phyloP scores from a whole-genome alignment of 1,140 invertebrate genomes.

The Papilio aristodemus region DNA sequence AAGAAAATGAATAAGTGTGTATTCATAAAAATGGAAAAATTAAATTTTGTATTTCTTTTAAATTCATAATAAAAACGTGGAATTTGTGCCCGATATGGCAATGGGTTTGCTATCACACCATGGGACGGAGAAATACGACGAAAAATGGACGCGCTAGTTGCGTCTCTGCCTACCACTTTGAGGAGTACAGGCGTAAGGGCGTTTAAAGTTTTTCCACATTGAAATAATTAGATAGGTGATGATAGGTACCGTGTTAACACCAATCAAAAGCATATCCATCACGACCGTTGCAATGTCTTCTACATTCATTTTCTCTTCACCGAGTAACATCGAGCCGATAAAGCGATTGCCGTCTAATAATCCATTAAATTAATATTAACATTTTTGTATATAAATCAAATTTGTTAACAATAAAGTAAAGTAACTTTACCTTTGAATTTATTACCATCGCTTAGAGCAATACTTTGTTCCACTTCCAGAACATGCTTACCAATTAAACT shows the following conservation, averaged over 20 bases:
- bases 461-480: slow-evolving; percentile 56
- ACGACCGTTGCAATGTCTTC: slow-evolving; percentile 83
- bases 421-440: slow-evolving; percentile 40
- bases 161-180: too few relatives aligned
- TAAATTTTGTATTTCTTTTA: too few relatives aligned
- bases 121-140: too few relatives aligned
- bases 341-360: slow-evolving; percentile 53
- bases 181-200: too few relatives aligned
- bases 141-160: too few relatives aligned
- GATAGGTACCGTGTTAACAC: slow-evolving; percentile 80
- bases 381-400: neutral
- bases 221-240: too few relatives aligned
- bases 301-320: slow-evolving; percentile 79
- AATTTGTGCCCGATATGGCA: too few relatives aligned
- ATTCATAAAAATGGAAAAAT: too few relatives aligned
- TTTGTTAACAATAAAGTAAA: slow-evolving; percentile 11
- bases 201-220: too few relatives aligned
- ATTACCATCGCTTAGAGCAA: slow-evolving; percentile 37
- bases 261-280: slow-evolving; percentile 84
- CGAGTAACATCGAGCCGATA: slow-evolving; percentile 77
- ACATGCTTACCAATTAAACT: slow-evolving; percentile 75
- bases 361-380: neutral
- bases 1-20: slow-evolving; percentile 3
- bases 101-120: too few relatives aligned
- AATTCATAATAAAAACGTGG: too few relatives aligned